These are phyloP conservation scores for Toxotes jaculatrix DNA, from an alignment of 2,113 vertebrate genomes.

Conservation along the genomic window DNA sequence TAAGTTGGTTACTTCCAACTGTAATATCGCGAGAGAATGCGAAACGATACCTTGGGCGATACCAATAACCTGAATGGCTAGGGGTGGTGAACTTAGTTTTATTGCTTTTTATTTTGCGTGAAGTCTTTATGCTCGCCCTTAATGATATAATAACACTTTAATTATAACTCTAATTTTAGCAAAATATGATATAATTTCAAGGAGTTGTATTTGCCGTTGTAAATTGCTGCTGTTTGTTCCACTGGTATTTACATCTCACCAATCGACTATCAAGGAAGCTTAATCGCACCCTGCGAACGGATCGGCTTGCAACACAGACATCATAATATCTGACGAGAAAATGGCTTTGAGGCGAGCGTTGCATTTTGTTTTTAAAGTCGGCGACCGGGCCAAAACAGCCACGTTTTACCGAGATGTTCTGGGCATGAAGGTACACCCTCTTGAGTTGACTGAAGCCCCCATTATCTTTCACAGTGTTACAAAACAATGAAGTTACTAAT, in stretches of 20 bases:
- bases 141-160: accelerated
- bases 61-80: slow-evolving; percentile 15
- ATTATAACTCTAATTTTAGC: not conserved
- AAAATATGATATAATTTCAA: accelerated
- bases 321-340: not conserved
- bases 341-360: slow-evolving; percentile 85
- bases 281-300: not conserved
- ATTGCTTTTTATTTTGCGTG: not conserved
- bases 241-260: not conserved
- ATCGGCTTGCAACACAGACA: not conserved
- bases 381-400: slow-evolving; percentile 86
- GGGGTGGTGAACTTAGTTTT: not conserved
- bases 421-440: slow-evolving; percentile 89
- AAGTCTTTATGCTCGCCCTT: accelerated
- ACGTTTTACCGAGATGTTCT: slow-evolving; percentile 92
- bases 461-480: slow-evolving; percentile 6
- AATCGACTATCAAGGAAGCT: slow-evolving; percentile 62
- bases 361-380: slow-evolving; percentile 97
- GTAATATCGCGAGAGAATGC: slow-evolving; percentile 32
- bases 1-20: not conserved
- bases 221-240: not conserved
- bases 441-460: not conserved
- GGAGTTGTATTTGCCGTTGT: not conserved
- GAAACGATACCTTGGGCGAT: not conserved
- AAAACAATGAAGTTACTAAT: not conserved